Evolutionary conservation across 2,797 vertebrate species (phyloP), one percentile per base, ranked within the genome.

Genomic region (Psittacula derbiana): DNA sequence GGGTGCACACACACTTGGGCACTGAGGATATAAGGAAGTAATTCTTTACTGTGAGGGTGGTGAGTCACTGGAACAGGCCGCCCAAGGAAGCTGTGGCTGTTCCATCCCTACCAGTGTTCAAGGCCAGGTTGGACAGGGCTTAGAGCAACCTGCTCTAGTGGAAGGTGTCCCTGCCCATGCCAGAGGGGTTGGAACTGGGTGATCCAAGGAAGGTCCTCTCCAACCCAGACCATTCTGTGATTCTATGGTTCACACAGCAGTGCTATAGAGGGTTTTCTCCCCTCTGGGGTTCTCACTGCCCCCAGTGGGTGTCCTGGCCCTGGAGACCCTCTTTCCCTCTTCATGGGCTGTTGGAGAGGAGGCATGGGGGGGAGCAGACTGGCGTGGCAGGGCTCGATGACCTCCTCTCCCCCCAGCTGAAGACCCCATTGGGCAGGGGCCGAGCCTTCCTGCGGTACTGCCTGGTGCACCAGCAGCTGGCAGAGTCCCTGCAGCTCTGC

Each of bases 401-500:
- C 5, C 23, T 36, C 16, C 4, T 95, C 44, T 94, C 10, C 44
- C 49, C 6, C 0, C 85, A 98, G 98, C 90, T 98, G 89, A 98
- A 97, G 97, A 98, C 98, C 4, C 64, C 98, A 0, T 44, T 98
- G 87, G 98, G 98, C 50, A 98, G 83, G 71, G 98, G 98, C 43
- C 98, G 98, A 7, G 98, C 98, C 52, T 98, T 98, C 76, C 96
- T 98, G 93, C 97, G 98, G 31, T 98, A 97, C 96, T 98, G 98
- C 92, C 96, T 98, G 16, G 97, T 96, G 75, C 97, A 71, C 3
- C 95, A 28, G 57, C 97, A 97, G 93, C 96, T 98, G 95, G 98
- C 98, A 0, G 98, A 98, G 82, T 92, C 95, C 15, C 93, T 98
- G 86, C 98, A 98, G 92, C 97, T 98, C 88, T 98, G 98, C 80